Evolutionary conservation across 2,888 invertebrate species (phyloP), one percentile per base, ranked within the genome.

Genomic region (Orthosia incerta): DNA sequence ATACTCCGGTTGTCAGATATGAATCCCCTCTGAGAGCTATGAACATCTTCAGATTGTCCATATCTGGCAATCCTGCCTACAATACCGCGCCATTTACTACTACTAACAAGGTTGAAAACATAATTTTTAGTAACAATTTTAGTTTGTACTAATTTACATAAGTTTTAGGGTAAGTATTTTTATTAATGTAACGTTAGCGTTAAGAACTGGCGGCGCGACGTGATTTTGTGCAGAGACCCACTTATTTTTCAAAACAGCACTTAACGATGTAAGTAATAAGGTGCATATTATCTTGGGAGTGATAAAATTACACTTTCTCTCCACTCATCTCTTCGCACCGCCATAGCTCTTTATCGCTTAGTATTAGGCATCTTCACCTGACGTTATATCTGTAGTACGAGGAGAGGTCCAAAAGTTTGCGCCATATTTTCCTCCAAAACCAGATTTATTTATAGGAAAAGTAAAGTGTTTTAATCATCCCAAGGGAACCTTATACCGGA

Each of bases 91-190:
- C 74, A 51, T 57, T 64, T 18, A 50, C 0, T 23, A 4, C 48
- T 18, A 45, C 18, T 5, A 46, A 18, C 46, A 56, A 48, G 65
- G 71, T 62, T 50, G 20, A 70, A 72, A 76, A 71, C 65, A 73
- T 79, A 74, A 75, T 83, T 81, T 82, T 74, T 85, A 76, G 71
- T 76, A 67, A 64, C 67, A 75, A 67, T 83, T 77, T 81, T 86
- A 80, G 82, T 86, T 88, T 89, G 85, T 84, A 84, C 80, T 69
- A 65, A 73, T 91, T 90, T 93, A 93, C 93, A 91, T 89, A 89
- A 90, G 88, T 93, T 93, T 91, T 93, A 88, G 85, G 88, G 88
- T 92, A 91, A 89, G 90, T 92, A 90, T 91, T 92, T 89, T 89
- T 88, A 68, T 13, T 74, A 71, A 69, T 71, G 45, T 79, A 39